Conservation (phyloP, 2,113 vertebrate species). For the Campylomormyrus tamandua region DNA sequence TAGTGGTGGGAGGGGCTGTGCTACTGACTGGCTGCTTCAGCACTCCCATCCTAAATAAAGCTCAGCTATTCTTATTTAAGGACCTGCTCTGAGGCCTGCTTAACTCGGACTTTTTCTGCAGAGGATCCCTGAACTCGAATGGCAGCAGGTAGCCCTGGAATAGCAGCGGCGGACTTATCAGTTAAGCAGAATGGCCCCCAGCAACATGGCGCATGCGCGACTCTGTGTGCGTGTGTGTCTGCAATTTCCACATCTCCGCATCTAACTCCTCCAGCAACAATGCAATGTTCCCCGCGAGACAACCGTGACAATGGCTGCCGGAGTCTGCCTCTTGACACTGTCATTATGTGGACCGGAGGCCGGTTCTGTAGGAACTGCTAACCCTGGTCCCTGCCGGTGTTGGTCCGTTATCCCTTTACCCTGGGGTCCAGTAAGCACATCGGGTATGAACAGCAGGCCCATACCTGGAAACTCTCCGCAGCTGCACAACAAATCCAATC, state of each 20-base stretch:
- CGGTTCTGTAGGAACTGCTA: slow-evolving; percentile 5
- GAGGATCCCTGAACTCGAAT: background rate
- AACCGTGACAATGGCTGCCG: slow-evolving; percentile 16
- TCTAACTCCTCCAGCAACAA: background rate
- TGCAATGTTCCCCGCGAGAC: slow-evolving; percentile 6
- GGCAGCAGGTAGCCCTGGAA: background rate
- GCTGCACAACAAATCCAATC: background rate
- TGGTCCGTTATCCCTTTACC: background rate
- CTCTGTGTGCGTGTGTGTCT: background rate
- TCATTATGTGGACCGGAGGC: slow-evolving; percentile 25
- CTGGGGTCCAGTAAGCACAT: background rate
- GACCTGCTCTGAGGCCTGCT: background rate
- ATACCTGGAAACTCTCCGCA: background rate
- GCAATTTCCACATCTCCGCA: background rate
- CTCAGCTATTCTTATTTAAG: background rate
- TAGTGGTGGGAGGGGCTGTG: slow-evolving; percentile 50
- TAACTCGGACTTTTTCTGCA: background rate
- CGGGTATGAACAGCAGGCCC: background rate
- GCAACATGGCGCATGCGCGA: background rate
- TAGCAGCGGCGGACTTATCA: background rate
- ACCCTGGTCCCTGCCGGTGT: slow-evolving; percentile 11
- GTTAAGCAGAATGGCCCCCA: background rate
- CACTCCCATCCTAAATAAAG: background rate
- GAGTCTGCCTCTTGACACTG: slow-evolving; percentile 13
- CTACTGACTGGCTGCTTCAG: slow-evolving; percentile 33